Conservation (phyloP, 1,140 invertebrate genomes). For the Melipona quadrifasciata region DNA sequence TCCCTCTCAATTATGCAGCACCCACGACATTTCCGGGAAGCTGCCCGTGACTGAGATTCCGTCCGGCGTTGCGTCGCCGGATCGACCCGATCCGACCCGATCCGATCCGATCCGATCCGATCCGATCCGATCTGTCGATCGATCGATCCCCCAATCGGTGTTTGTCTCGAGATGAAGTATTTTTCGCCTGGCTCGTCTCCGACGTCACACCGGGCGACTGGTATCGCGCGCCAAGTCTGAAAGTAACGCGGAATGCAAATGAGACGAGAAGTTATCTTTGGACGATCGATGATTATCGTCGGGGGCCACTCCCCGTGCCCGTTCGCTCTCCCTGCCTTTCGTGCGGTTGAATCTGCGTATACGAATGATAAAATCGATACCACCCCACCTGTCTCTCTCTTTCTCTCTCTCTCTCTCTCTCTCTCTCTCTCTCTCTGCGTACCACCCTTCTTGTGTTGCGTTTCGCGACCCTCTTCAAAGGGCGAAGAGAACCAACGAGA, state of each 20-base stretch:
- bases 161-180: neutral
- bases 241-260: neutral
- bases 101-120: neutral
- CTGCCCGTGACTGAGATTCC: constrained; percentile 43
- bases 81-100: neutral
- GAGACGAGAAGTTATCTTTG: neutral
- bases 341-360: constrained; percentile 39
- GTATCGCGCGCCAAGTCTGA: too few relatives aligned
- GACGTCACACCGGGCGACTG: too few relatives aligned
- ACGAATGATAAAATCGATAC: constrained; percentile 67
- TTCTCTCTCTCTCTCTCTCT: neutral
- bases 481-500: constrained; percentile 39
- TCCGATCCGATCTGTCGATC: neutral
- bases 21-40: constrained; percentile 21
- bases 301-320: neutral
- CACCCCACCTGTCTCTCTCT: neutral
- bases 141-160: neutral
- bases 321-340: constrained; percentile 4
- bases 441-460: constrained; percentile 37
- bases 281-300: constrained; percentile 11
- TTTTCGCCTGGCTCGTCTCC: neutral
- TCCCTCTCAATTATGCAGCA: constrained; percentile 56
- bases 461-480: constrained; percentile 56
- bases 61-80: constrained; percentile 3
- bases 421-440: neutral